Conservation (phyloP, 1,140 invertebrate species). For the Papilio glaucus region DNA sequence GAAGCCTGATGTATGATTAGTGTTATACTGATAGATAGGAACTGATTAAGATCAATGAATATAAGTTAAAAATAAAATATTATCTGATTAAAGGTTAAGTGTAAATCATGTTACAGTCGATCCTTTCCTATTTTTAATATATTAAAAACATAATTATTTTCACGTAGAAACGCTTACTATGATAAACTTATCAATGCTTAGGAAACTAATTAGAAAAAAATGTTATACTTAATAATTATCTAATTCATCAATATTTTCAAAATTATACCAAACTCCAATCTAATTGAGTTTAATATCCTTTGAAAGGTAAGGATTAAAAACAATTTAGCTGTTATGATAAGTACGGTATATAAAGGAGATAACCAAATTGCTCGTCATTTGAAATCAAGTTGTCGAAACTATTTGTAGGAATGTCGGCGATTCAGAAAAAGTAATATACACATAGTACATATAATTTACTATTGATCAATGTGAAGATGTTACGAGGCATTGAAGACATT, state of each 20-base stretch:
- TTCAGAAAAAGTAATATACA: not conserved
- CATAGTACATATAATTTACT: not conserved
- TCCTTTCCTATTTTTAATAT: no score
- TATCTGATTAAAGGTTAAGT: no score
- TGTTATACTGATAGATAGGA: no score
- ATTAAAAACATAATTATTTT: no score
- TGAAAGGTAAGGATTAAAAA: not conserved
- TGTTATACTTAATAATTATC: conserved; percentile 11
- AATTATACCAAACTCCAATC: not conserved
- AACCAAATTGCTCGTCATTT: not conserved
- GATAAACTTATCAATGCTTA: conserved; percentile 19
- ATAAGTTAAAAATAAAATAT: no score
- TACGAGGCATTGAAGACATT: not conserved
- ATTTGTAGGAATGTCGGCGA: not conserved
- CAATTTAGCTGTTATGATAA: conserved; percentile 19
- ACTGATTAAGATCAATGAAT: no score
- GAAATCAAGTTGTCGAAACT: conserved; percentile 13
- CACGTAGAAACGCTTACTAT: not conserved
- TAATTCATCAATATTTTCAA: not conserved
- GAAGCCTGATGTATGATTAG: no score
- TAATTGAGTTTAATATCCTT: conserved; percentile 1
- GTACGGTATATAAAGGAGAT: not conserved
- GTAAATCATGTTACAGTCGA: no score
- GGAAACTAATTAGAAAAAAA: conserved; percentile 13
- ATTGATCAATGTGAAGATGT: not conserved